Percentiles rank a stretch among this genome's conserved stretches.
phyloP scores from a whole-genome alignment of 64 coral and sea anemone genomes.

The Dendrophyllia cribrosa region DNA sequence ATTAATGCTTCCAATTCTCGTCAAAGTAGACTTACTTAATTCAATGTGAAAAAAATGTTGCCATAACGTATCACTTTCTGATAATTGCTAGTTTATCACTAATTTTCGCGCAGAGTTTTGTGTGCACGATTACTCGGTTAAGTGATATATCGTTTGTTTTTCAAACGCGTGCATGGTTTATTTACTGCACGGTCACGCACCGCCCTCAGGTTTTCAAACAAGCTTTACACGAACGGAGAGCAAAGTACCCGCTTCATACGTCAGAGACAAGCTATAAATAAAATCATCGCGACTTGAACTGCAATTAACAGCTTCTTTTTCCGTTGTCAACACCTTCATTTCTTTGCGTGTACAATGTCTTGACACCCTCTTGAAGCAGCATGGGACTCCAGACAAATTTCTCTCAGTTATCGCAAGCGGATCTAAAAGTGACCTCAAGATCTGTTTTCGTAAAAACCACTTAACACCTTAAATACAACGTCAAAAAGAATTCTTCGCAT shows the following conservation, averaged over 20 bases:
- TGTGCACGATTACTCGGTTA: background rate
- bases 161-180: background rate
- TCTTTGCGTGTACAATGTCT: background rate
- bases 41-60: background rate
- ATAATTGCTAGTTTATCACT: background rate
- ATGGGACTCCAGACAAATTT: background rate
- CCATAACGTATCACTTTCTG: background rate
- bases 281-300: background rate
- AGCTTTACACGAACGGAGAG: background rate
- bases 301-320: constrained; percentile 2
- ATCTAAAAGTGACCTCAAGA: constrained; percentile 11
- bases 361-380: background rate
- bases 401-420: constrained; percentile 10
- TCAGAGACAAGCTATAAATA: background rate
- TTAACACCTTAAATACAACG: constrained; percentile 30
- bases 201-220: background rate
- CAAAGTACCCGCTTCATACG: background rate
- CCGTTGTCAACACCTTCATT: constrained; percentile 23
- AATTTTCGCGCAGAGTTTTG: background rate
- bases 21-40: background rate
- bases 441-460: constrained; percentile 16
- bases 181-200: background rate
- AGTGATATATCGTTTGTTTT: background rate
- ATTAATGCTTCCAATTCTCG: background rate
- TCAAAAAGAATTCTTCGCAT: constrained; percentile 16